Conservation (phyloP, 2,888 invertebrate species). For the Mantis religiosa region DNA sequence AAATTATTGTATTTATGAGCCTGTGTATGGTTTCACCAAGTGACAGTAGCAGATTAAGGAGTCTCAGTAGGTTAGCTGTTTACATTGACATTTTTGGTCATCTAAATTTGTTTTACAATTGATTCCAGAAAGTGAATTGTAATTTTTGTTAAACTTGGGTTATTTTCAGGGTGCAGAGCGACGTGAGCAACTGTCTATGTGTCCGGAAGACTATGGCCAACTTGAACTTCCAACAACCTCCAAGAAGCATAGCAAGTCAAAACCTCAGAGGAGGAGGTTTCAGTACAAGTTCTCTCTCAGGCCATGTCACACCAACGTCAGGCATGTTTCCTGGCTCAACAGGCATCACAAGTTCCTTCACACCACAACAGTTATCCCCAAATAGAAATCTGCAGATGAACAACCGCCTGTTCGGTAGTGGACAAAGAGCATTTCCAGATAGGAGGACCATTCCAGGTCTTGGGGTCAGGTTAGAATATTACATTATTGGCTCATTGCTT, state of each 20-base stretch:
- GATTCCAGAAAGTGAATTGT: neutral
- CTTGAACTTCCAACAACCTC: conserved; percentile 85
- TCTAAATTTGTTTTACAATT: neutral
- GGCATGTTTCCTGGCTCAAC: conserved; percentile 56
- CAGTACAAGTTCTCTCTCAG: conserved; percentile 63
- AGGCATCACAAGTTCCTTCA: conserved; percentile 39
- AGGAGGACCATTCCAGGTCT: conserved; percentile 62
- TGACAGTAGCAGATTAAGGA: neutral
- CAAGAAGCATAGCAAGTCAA: conserved; percentile 79
- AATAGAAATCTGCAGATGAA: conserved; percentile 50
- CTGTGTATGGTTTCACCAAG: neutral
- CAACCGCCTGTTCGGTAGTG: conserved; percentile 59
- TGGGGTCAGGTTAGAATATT: conserved; percentile 36
- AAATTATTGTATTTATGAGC: neutral
- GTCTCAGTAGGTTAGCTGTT: neutral
- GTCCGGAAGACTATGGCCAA: conserved; percentile 76
- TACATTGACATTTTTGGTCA: neutral
- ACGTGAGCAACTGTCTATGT: neutral
- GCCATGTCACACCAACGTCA: conserved; percentile 71
- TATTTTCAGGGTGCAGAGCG: neutral
- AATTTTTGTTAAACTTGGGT: neutral
- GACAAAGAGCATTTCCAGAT: conserved; percentile 75
- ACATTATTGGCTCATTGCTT: conserved; percentile 37
- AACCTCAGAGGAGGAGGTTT: conserved; percentile 61
- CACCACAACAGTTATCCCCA: conserved; percentile 42